A percentile compares a stretch with the other conserved stretches of the same genome.
phyloP scores from a whole-genome alignment of 2,797 vertebrate genomes.

The Micromesistius poutassou region DNA sequence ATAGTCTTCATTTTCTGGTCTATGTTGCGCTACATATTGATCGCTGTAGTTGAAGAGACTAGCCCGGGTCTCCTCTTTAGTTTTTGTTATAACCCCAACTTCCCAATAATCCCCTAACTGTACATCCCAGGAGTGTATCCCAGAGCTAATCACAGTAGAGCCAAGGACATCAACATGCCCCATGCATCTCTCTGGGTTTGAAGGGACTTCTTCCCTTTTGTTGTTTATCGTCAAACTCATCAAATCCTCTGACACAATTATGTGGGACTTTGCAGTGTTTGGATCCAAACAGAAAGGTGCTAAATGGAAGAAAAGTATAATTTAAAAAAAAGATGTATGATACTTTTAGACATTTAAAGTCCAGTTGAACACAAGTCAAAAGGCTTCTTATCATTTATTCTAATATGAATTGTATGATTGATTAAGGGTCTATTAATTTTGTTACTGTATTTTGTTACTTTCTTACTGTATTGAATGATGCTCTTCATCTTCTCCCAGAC shows the following conservation, averaged over 20 bases:
- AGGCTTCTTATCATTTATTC: no score
- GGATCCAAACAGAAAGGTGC: constrained; percentile 27
- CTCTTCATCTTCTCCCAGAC: constrained; percentile 40
- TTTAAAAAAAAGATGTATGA: no score
- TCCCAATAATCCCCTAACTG: accelerated
- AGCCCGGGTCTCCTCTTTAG: accelerated
- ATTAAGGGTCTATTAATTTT: no score
- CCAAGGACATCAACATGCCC: accelerated
- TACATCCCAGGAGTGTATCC: constrained; percentile 41
- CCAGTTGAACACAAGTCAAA: no score
- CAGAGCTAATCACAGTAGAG: constrained; percentile 31
- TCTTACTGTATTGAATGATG: constrained; percentile 14
- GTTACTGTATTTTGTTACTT: neutral
- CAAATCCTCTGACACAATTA: constrained; percentile 16
- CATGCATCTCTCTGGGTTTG: neutral
- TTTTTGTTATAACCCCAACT: constrained; percentile 4
- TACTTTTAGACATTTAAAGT: no score
- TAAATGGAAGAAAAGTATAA: no score
- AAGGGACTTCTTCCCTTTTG: accelerated
- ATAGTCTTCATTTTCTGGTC: no score
- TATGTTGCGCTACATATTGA: no score
- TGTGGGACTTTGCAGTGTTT: accelerated
- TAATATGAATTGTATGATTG: no score
- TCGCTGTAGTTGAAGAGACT: no score
- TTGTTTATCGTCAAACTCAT: accelerated